Evolutionary conservation across 2,797 vertebrate species (phyloP).

Genomic region (Sylvilagus floridanus): DNA sequence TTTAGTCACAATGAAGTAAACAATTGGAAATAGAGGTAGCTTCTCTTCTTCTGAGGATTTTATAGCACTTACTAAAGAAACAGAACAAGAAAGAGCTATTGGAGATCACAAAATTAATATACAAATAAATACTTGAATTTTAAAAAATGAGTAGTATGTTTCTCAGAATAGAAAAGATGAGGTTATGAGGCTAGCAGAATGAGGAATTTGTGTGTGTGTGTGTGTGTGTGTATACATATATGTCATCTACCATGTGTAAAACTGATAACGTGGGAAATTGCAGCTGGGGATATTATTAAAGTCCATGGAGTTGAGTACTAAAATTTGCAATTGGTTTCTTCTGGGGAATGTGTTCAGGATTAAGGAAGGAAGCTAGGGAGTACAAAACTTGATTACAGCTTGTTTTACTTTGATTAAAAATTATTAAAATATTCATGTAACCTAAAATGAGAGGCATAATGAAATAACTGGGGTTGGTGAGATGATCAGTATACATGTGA

Average conservation of each 20-base stretch:
- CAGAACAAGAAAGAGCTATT: not conserved
- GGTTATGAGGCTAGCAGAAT: not conserved
- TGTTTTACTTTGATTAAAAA: constrained; percentile 17
- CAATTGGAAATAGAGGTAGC: not conserved
- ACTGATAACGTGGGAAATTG: not conserved
- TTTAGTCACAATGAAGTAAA: not conserved
- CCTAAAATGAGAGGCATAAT: not conserved
- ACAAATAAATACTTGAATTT: not conserved
- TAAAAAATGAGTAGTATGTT: not conserved
- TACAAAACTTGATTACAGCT: constrained; percentile 13
- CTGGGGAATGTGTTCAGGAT: not conserved
- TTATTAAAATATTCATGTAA: not conserved
- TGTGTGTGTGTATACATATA: no score
- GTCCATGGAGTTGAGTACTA: not conserved
- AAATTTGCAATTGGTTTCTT: not conserved
- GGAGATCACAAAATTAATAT: not conserved
- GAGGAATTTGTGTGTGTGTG: not conserved
- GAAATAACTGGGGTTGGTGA: not conserved
- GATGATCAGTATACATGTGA: not conserved
- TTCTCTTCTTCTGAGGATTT: no score
- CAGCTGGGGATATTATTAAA: not conserved
- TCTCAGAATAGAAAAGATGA: not conserved
- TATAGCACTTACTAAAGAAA: not conserved
- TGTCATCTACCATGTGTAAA: not conserved
- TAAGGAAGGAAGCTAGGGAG: not conserved